Evolutionary conservation across 2,113 vertebrate genomes (phyloP).

Genomic region (Chunga burmeisteri): DNA sequence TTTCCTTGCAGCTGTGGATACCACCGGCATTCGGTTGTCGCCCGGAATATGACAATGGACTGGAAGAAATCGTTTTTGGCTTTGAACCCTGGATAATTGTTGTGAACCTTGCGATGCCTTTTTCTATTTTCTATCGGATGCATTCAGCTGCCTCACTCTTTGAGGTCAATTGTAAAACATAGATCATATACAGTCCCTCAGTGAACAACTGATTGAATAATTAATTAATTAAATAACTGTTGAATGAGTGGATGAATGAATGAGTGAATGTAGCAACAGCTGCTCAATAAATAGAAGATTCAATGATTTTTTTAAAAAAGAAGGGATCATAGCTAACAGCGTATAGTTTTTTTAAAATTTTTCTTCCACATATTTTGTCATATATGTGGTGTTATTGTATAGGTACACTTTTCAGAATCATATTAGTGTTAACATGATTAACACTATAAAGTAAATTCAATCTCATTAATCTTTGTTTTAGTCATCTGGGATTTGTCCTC

Average conservation of each 20-base stretch:
- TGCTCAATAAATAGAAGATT: constrained; percentile 14
- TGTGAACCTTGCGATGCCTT: constrained; percentile 94
- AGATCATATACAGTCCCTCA: constrained; percentile 27
- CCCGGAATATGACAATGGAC: constrained; percentile 92
- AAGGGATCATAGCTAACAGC: not conserved
- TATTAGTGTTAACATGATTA: not conserved
- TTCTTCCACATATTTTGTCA: not conserved
- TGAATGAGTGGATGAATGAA: not conserved
- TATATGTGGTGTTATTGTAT: not conserved
- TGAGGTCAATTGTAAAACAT: constrained; percentile 90
- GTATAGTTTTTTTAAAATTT: not conserved
- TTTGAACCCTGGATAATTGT: constrained; percentile 93
- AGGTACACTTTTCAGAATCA: not conserved
- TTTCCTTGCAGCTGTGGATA: constrained; percentile 87
- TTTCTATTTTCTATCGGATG: constrained; percentile 98
- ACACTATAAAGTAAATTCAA: not conserved
- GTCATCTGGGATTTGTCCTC: not conserved
- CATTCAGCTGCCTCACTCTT: constrained; percentile 94
- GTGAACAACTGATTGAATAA: constrained; percentile 21
- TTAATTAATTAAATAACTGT: constrained; percentile 19
- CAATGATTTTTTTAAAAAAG: not conserved
- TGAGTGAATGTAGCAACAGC: not conserved
- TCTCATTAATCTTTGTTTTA: not conserved
- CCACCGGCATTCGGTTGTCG: constrained; percentile 94
- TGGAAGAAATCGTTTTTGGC: constrained; percentile 91